Base-by-base conservation (phyloP, 1,140 invertebrate genomes). In the Plutomurus gul region DNA sequence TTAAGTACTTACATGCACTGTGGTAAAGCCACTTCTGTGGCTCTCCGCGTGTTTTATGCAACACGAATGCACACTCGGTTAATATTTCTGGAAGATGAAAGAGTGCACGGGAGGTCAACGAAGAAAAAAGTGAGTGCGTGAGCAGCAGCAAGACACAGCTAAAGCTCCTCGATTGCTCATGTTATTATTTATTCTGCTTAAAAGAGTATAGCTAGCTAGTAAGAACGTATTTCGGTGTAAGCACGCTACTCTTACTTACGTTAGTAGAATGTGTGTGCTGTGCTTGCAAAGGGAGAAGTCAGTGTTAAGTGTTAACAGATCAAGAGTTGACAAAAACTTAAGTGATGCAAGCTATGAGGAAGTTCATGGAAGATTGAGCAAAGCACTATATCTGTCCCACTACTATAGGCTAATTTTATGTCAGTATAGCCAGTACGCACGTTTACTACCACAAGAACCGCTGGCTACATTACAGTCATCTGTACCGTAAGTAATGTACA, bases 351-450 rank as follows among this genome's bases (percentile, higher is more conserved):
- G 18, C 56, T 65, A 65, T 33, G 56, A 65, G 56, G 56, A 65
- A 65, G 56, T 65, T 65, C 56, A 65, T 65, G 56, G 56, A 30
- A 65, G 56, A 65, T 65, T 65, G 56, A 65, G 56, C 56, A 65
- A 65, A 56, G 18, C 27, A 11, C 10, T 51, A 18, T 51, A 51
- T 51, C 47, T 51, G 47, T 51, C 25, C 25, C 3, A 25, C 16
- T 51, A 2, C 18, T 51, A 51, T n/a, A n/a, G n/a, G 47, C 18
- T 51, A 25, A 18, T 51, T 51, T 20, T 7, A 51, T n/a, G n/a
- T n/a, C n/a, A n/a, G n/a, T n/a, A n/a, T n/a, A n/a, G n/a, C n/a
- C n/a, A n/a, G n/a, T n/a, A n/a, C n/a, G n/a, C n/a, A n/a, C n/a
- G n/a, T n/a, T n/a, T n/a, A n/a, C n/a, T n/a, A n/a, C n/a, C n/a